These are phyloP conservation scores for Sclerodermus sp. DNA, from an alignment of 2,888 invertebrate genomes.

Conservation along the genomic window DNA sequence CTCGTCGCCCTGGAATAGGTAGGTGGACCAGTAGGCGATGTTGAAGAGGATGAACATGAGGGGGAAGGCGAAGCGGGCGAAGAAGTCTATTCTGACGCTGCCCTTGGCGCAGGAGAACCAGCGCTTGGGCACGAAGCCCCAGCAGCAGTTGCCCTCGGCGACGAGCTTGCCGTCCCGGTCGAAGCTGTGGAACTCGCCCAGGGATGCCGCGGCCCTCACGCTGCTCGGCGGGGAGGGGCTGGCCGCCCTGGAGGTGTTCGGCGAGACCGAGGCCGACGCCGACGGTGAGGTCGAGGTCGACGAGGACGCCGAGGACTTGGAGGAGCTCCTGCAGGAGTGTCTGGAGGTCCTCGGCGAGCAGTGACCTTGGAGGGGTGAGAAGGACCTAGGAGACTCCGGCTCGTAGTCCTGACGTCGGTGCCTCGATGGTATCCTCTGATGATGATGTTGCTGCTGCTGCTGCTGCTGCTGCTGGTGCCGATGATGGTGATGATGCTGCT, in stretches of 20 bases:
- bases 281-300: slow-evolving; percentile 43
- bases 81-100: slow-evolving; percentile 83
- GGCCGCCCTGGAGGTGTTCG: slow-evolving; percentile 31
- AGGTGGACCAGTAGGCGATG: slow-evolving; percentile 80
- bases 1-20: no score
- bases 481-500: slow-evolving; percentile 22
- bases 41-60: slow-evolving; percentile 93
- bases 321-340: slow-evolving; percentile 32
- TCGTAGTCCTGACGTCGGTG: no score
- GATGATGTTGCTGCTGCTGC: slow-evolving; percentile 8
- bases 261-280: slow-evolving; percentile 38
- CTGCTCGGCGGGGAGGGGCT: slow-evolving; percentile 34
- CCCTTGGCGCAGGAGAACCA: slow-evolving; percentile 50
- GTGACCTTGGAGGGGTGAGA: slow-evolving; percentile 13
- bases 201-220: slow-evolving; percentile 10
- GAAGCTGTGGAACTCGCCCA: slow-evolving; percentile 28
- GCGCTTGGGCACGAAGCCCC: slow-evolving; percentile 37
- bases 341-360: slow-evolving; percentile 21
- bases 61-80: slow-evolving; percentile 92
- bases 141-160: slow-evolving; percentile 34
- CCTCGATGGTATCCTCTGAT: slow-evolving; percentile 5
- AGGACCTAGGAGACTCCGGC: background rate
- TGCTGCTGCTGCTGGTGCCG: slow-evolving; percentile 16
- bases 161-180: slow-evolving; percentile 17
- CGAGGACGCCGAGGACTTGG: slow-evolving; percentile 33